Evolutionary conservation across 2,888 invertebrate species (phyloP).

Genomic region (Auanema sp.): DNA sequence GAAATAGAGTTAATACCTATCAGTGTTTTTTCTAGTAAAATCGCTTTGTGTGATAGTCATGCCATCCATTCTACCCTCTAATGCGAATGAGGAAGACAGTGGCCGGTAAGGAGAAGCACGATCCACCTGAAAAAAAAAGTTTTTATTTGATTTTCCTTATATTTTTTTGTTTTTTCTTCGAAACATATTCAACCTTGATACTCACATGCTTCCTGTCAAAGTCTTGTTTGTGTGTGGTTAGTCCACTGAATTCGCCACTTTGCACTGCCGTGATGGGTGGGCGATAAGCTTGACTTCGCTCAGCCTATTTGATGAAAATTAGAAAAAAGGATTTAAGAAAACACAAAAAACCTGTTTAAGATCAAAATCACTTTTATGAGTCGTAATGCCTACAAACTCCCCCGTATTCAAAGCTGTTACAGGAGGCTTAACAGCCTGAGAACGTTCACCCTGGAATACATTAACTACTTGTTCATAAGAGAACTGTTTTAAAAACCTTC

Average conservation of each 20-base stretch:
- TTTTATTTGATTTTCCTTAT: neutral
- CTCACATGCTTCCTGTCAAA: conserved; percentile 22
- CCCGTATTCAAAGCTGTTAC: neutral
- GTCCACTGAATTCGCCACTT: conserved; percentile 23
- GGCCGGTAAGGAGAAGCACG: conserved; percentile 5
- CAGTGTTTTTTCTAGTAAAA: conserved; percentile 21
- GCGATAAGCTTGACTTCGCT: conserved; percentile 7
- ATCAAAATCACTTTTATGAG: conserved; percentile 6
- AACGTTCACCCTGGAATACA: neutral
- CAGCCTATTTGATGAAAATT: neutral
- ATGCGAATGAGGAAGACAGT: conserved; percentile 13
- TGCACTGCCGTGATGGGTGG: conserved; percentile 1
- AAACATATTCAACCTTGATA: neutral
- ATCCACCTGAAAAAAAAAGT: neutral
- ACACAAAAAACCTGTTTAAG: conserved; percentile 14
- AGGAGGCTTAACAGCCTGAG: neutral
- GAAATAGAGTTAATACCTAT: neutral
- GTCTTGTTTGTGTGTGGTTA: conserved; percentile 22
- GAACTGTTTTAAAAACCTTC: conserved; percentile 11
- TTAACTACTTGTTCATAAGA: too few relatives aligned
- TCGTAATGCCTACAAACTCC: conserved; percentile 25
- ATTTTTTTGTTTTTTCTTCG: neutral
- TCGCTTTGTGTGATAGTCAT: conserved; percentile 21
- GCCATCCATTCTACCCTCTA: conserved; percentile 6
- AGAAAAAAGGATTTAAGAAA: neutral